Evolutionary conservation across 2,797 vertebrate genomes (phyloP).

Genomic region (Danio aesculapii): DNA sequence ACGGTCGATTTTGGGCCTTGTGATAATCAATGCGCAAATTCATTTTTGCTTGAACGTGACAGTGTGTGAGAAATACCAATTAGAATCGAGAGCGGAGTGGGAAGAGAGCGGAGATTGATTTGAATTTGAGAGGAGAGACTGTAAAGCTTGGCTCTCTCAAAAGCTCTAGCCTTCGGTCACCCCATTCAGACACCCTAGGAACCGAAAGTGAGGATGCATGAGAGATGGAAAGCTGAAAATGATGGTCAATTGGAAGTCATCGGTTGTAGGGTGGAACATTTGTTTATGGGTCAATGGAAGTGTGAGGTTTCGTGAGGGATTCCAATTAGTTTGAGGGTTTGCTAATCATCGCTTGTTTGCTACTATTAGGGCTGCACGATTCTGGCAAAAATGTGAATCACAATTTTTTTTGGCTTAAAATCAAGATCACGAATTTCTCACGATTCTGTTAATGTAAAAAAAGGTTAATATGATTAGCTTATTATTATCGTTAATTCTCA

Average conservation of each 20-base stretch:
- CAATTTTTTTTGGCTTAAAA: too few species aligned
- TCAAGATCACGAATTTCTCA: too few species aligned
- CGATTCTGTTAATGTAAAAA: too few species aligned
- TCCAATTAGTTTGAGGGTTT: not conserved
- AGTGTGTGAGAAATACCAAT: slow-evolving; percentile 71
- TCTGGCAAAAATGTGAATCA: too few species aligned
- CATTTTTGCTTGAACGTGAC: slow-evolving; percentile 79
- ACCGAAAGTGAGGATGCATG: slow-evolving; percentile 30
- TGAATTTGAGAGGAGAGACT: slow-evolving; percentile 34
- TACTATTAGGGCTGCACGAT: too few species aligned
- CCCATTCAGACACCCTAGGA: slow-evolving; percentile 24
- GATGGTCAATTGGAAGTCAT: slow-evolving; percentile 15
- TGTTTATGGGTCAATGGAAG: not conserved
- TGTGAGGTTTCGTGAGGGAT: not conserved
- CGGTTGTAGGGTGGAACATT: not conserved
- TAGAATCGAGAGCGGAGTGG: slow-evolving; percentile 61
- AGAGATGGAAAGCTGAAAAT: slow-evolving; percentile 6
- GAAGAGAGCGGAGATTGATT: slow-evolving; percentile 23
- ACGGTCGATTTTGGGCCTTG: slow-evolving; percentile 70
- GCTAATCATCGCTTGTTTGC: not conserved
- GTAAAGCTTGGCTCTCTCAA: slow-evolving; percentile 15
- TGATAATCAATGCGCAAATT: slow-evolving; percentile 78
- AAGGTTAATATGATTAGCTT: too few species aligned
- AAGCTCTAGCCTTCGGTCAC: slow-evolving; percentile 32
- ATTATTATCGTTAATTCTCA: too few species aligned